Conservation (phyloP, 2,113 vertebrate species). For the Noctilio leporinus region DNA sequence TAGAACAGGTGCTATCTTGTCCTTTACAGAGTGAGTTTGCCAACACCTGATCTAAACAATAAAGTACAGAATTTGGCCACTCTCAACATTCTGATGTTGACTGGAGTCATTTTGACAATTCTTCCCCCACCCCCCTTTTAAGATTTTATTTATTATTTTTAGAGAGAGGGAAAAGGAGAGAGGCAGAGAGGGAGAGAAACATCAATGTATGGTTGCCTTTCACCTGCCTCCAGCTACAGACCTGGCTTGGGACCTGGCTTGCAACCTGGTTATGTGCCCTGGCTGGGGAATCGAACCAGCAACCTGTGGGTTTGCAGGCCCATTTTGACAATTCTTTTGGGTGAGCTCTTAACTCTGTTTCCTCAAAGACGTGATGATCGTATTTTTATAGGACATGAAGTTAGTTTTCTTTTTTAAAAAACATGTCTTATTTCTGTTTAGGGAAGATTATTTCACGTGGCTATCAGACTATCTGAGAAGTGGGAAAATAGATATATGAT, state of each 20-base stretch:
- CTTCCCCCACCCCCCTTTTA: too few species aligned
- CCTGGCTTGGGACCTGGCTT: too few species aligned
- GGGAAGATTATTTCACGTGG: conserved; percentile 20
- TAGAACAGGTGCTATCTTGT: conserved; percentile 14
- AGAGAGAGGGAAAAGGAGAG: too few species aligned
- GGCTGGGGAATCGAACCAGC: too few species aligned
- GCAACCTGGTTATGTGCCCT: too few species aligned
- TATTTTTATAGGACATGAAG: conserved; percentile 21
- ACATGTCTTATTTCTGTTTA: not conserved
- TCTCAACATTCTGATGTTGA: conserved; percentile 25
- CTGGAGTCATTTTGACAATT: conserved; percentile 33
- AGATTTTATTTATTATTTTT: too few species aligned
- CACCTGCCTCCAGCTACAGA: too few species aligned
- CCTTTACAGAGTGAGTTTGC: not conserved
- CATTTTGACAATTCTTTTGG: not conserved
- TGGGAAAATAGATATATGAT: not conserved
- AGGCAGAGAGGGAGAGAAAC: too few species aligned
- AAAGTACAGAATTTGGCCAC: not conserved
- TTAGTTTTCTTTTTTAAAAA: not conserved
- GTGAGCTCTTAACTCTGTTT: conserved; percentile 29
- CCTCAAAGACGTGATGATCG: not conserved
- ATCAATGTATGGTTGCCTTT: too few species aligned
- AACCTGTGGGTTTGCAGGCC: too few species aligned
- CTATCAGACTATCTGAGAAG: not conserved
- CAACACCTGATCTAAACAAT: conserved; percentile 9